Base-by-base conservation (phyloP, 2,113 vertebrate species). In the Podarcis raffonei region DNA sequence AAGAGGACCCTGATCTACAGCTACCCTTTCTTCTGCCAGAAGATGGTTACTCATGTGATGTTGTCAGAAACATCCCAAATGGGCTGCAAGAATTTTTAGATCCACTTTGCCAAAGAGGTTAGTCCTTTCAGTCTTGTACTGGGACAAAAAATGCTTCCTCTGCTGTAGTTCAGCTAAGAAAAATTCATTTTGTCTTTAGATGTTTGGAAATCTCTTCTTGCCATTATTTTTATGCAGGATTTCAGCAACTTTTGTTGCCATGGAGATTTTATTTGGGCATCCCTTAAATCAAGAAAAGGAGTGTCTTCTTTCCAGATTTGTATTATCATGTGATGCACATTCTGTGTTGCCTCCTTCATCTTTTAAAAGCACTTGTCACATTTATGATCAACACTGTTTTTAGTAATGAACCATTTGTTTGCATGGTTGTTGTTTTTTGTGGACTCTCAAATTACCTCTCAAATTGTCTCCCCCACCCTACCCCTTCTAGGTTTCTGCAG, bases 71-170 rank as follows among this genome's bases (percentile, higher is more conserved):
- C 94, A 96, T 99, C 81, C 99, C 99, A 81, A 99, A 97, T 59
- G 99, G 99, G 76, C 97, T 99, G 89, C 98, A 99, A 93, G 99
- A 99, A 94, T 99, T 99, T 94, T 96, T 99, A 88, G 98, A 99
- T 32, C 99, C 99, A 0, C 97, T 99, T 68, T 98, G 98, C 94
- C 99, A 99, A 97, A 98, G 99, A 98, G 98, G 99, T 99, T 83
- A 77, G 91, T 90, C 4, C 0, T 79, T 81, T 7, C 37, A 3
- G 23, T 89, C 37, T 84, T 88, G 32, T 53, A 80, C 27, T 71
- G 16, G 22, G 18, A 9, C 0, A 35, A 0, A 16, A 78, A 25
- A 13, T 6, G 13, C 30, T 4, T 66, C 37, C 76, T 57, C 20
- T 87, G 5, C 0, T 75, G 5, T 90, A 65, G 13, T 30, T 48